A percentile compares a stretch with the other conserved stretches of the same genome.
Evolutionary conservation across 2,113 vertebrate species (phyloP).

Genomic region (Ictidomys tridecemlineatus): DNA sequence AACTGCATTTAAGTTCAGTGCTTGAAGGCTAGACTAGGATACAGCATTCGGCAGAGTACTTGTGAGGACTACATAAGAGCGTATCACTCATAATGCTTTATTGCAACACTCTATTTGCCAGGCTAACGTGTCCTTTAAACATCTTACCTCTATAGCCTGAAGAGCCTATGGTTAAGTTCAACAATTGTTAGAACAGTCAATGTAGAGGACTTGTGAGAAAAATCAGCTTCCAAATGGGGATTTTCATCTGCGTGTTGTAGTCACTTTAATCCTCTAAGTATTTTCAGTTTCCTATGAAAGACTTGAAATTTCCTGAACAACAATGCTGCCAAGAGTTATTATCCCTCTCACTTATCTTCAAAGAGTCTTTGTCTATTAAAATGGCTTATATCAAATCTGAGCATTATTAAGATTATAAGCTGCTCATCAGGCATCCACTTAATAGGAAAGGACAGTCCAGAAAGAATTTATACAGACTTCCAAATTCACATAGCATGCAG

Average conservation of each 20-base stretch:
- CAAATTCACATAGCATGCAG: neutral
- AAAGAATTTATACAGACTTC: constrained; percentile 25
- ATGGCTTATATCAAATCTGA: constrained; percentile 45
- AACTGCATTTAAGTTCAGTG: neutral
- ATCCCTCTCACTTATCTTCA: constrained; percentile 48
- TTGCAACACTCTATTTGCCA: constrained; percentile 42
- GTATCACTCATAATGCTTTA: neutral
- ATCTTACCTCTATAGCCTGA: neutral
- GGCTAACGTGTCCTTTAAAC: constrained; percentile 42
- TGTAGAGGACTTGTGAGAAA: neutral
- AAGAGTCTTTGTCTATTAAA: constrained; percentile 56
- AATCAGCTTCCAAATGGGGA: constrained; percentile 43
- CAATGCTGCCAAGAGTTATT: constrained; percentile 58
- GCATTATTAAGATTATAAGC: constrained; percentile 22
- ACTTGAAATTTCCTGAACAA: constrained; percentile 55
- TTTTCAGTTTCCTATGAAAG: constrained; percentile 69
- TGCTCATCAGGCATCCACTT: neutral
- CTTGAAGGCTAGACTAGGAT: neutral
- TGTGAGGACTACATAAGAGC: neutral
- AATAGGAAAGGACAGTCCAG: constrained; percentile 39
- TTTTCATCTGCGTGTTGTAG: constrained; percentile 55
- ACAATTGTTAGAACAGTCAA: neutral
- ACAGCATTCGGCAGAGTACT: neutral
- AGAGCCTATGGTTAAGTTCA: neutral
- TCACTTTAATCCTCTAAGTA: constrained; percentile 68